Evolutionary conservation across 2,797 vertebrate species (phyloP), one percentile per base, ranked within the genome.

Genomic region (Acanthurus tractus): DNA sequence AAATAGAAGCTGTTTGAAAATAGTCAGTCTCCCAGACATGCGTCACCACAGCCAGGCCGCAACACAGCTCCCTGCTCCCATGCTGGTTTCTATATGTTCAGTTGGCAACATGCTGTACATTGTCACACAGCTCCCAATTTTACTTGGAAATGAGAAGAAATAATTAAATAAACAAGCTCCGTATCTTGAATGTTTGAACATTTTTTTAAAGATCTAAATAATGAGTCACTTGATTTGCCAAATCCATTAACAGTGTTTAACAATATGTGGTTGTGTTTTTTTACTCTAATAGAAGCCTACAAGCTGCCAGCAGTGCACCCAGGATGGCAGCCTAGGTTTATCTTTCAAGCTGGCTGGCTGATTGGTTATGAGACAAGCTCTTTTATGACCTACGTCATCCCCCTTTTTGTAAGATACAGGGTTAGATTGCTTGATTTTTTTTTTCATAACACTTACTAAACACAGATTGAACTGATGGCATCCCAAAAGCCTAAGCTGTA

Each of bases 1-100:
- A 84, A 88, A 88, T 84, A 76, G 64, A 86, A 88, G 87, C 82
- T 63, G 70, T 85, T 84, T 85, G 66, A 86, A 90, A 88, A 81
- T 74, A 87, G 81, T 79, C 59, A 23, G 74, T 64, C 56, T 85
- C 54, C 56, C 82, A 86, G 87, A 84, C 82, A 48, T 78, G 78
- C 70, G 76, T 88, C 86, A 89, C 79, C 79, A 38, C 49, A 68
- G 74, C 78, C 46, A 20, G 62, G 62, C 86, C 84, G 75, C 85
- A 83, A 64, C 82, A 80, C 59, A 59, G 76, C 67, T 68, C 50
- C 66, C 59, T 12, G 57, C 63, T 86, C 66, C 70, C 59, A 66
- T 46, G 49, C 81, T 79, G 66, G n/a, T 79, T 88, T 87, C 84
- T 84, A 88, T 83, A 81, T 89, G 85, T 76, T 86, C 53, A 44